A percentile compares a stretch with the other conserved stretches of the same genome.
phyloP scores from a whole-genome alignment of 2,797 vertebrate genomes.

The Momotus momota region DNA sequence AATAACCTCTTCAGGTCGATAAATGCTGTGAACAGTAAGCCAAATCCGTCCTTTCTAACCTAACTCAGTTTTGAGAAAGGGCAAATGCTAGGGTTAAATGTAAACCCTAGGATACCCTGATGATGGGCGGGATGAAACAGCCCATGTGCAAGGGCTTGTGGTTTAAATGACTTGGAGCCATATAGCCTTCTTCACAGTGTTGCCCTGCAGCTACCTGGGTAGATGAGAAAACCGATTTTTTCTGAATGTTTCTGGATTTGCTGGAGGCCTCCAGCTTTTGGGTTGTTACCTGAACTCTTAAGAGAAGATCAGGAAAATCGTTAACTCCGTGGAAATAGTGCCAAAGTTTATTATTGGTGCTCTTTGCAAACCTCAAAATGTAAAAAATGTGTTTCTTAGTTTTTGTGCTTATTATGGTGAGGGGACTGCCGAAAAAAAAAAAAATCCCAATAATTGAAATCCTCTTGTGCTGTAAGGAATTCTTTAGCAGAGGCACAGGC shows the following conservation, averaged over 20 bases:
- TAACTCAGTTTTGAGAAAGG: background rate
- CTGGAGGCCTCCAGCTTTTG: background rate
- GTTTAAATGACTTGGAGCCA: background rate
- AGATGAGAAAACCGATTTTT: background rate
- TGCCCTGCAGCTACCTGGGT: background rate
- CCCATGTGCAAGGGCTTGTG: background rate
- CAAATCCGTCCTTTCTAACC: background rate
- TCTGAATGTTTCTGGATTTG: background rate
- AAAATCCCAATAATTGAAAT: background rate
- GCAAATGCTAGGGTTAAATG: background rate
- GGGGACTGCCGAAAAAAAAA: background rate
- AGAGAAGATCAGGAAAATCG: background rate
- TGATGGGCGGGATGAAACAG: background rate
- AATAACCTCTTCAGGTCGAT: slow-evolving; percentile 16
- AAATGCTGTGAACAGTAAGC: background rate
- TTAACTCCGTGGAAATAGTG: background rate
- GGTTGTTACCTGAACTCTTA: background rate
- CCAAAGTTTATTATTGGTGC: background rate
- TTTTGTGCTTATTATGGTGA: background rate
- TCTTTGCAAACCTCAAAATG: background rate
- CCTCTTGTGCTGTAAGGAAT: background rate
- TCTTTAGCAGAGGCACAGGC: background rate
- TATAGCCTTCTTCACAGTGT: background rate
- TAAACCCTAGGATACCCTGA: background rate
- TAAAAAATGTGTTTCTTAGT: background rate